These are phyloP conservation scores for Drosophila neutralis DNA, from an alignment of 2,888 invertebrate genomes.

Conservation along the genomic window DNA sequence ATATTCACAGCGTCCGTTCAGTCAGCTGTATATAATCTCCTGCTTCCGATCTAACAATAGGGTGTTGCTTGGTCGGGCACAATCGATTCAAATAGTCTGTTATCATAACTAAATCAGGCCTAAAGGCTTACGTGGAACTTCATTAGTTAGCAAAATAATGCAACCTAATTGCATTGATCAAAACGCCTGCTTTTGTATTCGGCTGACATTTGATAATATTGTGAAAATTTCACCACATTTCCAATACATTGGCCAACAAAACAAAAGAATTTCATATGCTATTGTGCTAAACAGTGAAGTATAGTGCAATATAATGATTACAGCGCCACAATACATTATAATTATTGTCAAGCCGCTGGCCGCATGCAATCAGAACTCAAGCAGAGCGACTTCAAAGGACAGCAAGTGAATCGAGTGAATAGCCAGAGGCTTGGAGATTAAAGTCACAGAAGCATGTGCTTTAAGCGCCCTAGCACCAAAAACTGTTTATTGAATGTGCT, in stretches of 20 bases:
- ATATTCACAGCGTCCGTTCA: not conserved
- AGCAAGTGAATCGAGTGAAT: conserved; percentile 42
- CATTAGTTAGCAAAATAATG: not conserved
- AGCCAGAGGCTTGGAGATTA: conserved; percentile 54
- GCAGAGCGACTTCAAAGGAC: conserved; percentile 53
- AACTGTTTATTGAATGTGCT: conserved; percentile 52
- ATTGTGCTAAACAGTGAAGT: not conserved
- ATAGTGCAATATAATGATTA: conserved; percentile 15
- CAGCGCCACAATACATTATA: conserved; percentile 14
- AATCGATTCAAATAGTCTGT: not conserved
- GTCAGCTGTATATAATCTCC: not conserved
- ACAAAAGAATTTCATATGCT: conserved; percentile 1
- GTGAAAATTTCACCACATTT: not conserved
- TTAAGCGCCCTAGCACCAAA: conserved; percentile 29
- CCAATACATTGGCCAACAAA: conserved; percentile 7
- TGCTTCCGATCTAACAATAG: not conserved
- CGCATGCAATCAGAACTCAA: conserved; percentile 39
- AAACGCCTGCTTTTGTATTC: not conserved
- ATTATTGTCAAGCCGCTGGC: conserved; percentile 49
- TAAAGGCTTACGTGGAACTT: not conserved
- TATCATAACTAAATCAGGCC: not conserved
- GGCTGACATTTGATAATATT: not conserved
- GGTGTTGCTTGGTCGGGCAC: not conserved
- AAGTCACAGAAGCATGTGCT: conserved; percentile 32
- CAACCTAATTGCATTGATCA: conserved; percentile 8